These are phyloP conservation scores for Microcaecilia unicolor DNA, from an alignment of 2,797 vertebrate genomes.

Conservation along the genomic window DNA sequence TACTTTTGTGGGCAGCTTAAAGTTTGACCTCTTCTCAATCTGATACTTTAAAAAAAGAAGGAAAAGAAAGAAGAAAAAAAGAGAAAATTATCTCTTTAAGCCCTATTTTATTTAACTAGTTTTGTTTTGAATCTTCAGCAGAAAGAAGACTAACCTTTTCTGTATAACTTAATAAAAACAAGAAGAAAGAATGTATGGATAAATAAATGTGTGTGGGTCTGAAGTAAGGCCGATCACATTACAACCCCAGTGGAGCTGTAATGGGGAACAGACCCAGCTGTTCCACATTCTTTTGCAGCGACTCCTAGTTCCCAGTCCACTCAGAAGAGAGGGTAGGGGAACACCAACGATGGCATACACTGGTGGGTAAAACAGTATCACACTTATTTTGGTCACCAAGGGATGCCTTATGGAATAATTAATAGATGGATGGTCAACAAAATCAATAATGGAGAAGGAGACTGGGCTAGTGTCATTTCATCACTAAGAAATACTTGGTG, in stretches of 20 bases:
- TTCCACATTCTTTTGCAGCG: slow-evolving; percentile 42
- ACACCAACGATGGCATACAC: too few species aligned
- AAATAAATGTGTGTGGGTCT: slow-evolving; percentile 49
- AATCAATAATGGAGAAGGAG: too few species aligned
- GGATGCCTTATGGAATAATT: too few species aligned
- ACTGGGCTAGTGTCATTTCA: too few species aligned
- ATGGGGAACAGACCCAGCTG: slow-evolving; percentile 64
- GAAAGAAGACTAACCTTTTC: slow-evolving; percentile 40
- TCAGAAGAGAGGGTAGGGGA: slow-evolving; percentile 54
- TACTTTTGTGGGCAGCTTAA: slow-evolving; percentile 42
- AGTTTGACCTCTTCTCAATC: slow-evolving; percentile 45
- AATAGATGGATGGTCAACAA: too few species aligned
- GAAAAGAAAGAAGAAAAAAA: not conserved
- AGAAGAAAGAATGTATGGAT: slow-evolving; percentile 41
- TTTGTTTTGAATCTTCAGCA: slow-evolving; percentile 40
- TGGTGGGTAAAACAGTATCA: too few species aligned
- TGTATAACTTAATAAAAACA: slow-evolving; percentile 44
- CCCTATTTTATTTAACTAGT: slow-evolving; percentile 25
- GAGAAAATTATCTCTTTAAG: slow-evolving; percentile 15
- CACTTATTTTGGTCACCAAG: too few species aligned
- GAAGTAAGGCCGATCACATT: slow-evolving; percentile 46
- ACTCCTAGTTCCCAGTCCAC: slow-evolving; percentile 51
- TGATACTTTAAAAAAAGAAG: slow-evolving; percentile 19
- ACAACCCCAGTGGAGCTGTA: slow-evolving; percentile 56
- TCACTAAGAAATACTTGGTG: too few species aligned